Evolutionary conservation across 1,140 invertebrate species (phyloP).

Genomic region (Drosophila subobscura): DNA sequence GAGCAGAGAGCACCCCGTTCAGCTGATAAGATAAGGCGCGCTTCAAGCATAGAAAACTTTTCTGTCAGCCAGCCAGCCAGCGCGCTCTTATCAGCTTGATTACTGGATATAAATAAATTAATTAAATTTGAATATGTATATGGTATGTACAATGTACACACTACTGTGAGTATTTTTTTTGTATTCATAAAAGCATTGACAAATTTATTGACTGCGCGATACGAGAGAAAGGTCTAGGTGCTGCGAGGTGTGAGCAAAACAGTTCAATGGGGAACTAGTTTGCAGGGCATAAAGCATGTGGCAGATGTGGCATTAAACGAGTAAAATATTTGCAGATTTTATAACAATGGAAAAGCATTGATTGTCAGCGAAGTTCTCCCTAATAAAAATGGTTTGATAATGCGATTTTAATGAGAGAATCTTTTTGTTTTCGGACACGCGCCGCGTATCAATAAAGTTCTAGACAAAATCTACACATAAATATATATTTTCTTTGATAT

Average conservation of each 20-base stretch:
- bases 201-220: conserved; percentile 8
- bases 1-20: conserved; percentile 21
- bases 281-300: not conserved
- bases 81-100: conserved; percentile 61
- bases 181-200: too few species aligned
- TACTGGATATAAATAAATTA: conserved; percentile 81
- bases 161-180: not conserved
- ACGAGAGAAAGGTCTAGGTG: conserved; percentile 9
- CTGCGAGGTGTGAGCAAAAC: not conserved
- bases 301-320: too few species aligned
- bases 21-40: conserved; percentile 20
- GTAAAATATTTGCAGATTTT: too few species aligned
- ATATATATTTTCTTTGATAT: too few species aligned
- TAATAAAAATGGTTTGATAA: too few species aligned
- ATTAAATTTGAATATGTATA: conserved; percentile 74
- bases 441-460: too few species aligned
- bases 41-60: conserved; percentile 28
- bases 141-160: not conserved
- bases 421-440: too few species aligned
- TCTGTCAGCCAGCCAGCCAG: conserved; percentile 29
- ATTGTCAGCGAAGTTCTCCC: too few species aligned
- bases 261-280: conserved; percentile 1
- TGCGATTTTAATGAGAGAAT: too few species aligned
- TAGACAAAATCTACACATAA: too few species aligned
- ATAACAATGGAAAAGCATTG: too few species aligned